Conservation (phyloP, 2,113 vertebrate genomes). For the Catharus bicknelli region DNA sequence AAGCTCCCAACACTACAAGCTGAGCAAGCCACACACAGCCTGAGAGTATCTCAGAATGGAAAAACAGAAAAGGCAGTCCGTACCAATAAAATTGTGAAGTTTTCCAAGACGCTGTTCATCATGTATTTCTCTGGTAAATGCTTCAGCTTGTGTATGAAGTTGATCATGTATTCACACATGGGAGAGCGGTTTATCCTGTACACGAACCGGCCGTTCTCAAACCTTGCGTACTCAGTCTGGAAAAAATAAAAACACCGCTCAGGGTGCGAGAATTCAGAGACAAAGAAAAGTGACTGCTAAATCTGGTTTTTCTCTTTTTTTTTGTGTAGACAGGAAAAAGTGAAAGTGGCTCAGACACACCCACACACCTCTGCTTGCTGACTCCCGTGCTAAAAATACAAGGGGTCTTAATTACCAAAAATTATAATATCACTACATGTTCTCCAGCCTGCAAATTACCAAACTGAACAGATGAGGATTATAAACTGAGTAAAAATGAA, state of each 20-base stretch:
- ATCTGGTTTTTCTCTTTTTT: background rate
- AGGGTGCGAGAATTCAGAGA: background rate
- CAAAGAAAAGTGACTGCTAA: background rate
- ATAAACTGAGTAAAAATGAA: background rate
- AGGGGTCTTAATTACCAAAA: background rate
- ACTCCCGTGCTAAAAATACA: background rate
- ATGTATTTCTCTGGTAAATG: constrained; percentile 99
- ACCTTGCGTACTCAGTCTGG: constrained; percentile 97
- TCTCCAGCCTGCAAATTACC: background rate
- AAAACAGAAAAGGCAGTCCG: constrained; percentile 6
- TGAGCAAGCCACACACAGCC: background rate
- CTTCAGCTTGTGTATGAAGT: constrained; percentile 99
- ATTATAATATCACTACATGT: background rate
- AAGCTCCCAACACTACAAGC: background rate
- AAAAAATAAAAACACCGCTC: background rate
- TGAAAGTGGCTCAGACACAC: background rate
- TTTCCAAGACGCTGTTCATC: constrained; percentile 99
- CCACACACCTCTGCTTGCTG: background rate
- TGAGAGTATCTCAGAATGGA: background rate
- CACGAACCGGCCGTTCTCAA: constrained; percentile 96
- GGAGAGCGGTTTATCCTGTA: constrained; percentile 98
- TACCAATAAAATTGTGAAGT: constrained; percentile 99
- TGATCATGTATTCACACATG: constrained; percentile 99
- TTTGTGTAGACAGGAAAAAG: background rate
- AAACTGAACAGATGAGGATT: background rate